Conservation (phyloP, 2,888 invertebrate genomes). For the Athalia rosae region DNA sequence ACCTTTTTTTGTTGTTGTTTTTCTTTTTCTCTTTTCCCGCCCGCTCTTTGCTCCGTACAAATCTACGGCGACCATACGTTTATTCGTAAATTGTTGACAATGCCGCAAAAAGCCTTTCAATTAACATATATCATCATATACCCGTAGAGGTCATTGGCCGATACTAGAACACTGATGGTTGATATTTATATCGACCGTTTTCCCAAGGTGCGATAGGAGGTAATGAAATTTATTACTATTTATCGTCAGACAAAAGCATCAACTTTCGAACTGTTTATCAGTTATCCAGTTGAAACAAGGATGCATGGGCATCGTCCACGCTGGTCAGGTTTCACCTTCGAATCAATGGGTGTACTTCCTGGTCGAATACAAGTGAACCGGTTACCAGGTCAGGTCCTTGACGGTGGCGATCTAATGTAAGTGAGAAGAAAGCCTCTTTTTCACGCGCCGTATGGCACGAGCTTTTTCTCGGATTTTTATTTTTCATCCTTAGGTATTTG, state of each 20-base stretch:
- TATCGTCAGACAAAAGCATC: no score
- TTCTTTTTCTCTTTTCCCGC: neutral
- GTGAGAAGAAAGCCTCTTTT: conserved; percentile 35
- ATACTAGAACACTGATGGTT: neutral
- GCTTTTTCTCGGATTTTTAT: conserved; percentile 8
- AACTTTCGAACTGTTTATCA: no score
- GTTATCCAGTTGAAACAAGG: no score
- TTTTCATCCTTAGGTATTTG: no score
- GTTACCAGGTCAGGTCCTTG: conserved; percentile 37
- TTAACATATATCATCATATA: neutral
- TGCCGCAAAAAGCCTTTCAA: conserved; percentile 33
- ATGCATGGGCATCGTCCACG: no score
- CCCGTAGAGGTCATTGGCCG: conserved; percentile 13
- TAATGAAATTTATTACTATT: no score
- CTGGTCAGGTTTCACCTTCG: neutral
- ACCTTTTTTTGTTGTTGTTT: no score
- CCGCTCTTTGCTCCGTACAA: neutral
- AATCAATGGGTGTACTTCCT: conserved; percentile 35
- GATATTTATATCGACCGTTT: no score
- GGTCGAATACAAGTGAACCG: conserved; percentile 37
- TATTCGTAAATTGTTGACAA: conserved; percentile 22
- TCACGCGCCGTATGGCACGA: conserved; percentile 18
- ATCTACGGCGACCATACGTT: neutral
- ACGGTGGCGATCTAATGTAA: neutral
- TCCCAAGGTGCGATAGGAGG: no score